phyloP scores from a whole-genome alignment of 2,797 vertebrate genomes.

The Aratinga solstitialis region DNA sequence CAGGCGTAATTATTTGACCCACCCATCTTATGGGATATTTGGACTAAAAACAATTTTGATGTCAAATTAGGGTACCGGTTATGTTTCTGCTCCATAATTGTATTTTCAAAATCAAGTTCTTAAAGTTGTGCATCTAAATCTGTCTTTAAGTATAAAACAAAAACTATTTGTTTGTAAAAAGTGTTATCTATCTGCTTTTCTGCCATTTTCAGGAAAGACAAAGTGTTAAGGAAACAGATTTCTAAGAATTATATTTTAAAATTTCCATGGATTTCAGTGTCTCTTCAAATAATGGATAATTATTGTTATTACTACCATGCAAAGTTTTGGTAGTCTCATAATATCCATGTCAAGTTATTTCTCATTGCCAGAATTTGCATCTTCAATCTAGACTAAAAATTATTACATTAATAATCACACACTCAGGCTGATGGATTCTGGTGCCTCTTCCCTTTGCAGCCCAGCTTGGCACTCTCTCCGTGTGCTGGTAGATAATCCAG shows the following conservation, averaged over 20 bases:
- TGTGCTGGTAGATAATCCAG: constrained; percentile 37
- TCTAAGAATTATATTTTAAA: constrained; percentile 34
- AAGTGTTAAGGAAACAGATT: neutral
- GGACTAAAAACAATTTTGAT: neutral
- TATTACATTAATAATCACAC: neutral
- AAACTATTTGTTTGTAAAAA: neutral
- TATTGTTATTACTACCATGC: neutral
- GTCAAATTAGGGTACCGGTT: neutral
- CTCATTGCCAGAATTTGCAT: neutral
- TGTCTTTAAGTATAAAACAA: neutral
- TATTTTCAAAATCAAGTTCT: neutral
- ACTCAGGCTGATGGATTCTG: neutral
- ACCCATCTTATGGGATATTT: neutral
- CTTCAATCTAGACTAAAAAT: neutral
- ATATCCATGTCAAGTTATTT: neutral
- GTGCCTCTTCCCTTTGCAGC: neutral
- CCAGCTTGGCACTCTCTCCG: neutral
- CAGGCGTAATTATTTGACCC: neutral
- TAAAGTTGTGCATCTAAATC: neutral
- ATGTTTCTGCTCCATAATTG: neutral
- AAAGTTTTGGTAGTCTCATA: constrained; percentile 33
- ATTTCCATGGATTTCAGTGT: constrained; percentile 42
- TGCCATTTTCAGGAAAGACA: neutral
- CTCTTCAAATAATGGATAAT: constrained; percentile 30
- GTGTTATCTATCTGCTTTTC: neutral